These are phyloP conservation scores for Ailurus styani DNA, from an alignment of 2,113 vertebrate species.

Conservation along the genomic window DNA sequence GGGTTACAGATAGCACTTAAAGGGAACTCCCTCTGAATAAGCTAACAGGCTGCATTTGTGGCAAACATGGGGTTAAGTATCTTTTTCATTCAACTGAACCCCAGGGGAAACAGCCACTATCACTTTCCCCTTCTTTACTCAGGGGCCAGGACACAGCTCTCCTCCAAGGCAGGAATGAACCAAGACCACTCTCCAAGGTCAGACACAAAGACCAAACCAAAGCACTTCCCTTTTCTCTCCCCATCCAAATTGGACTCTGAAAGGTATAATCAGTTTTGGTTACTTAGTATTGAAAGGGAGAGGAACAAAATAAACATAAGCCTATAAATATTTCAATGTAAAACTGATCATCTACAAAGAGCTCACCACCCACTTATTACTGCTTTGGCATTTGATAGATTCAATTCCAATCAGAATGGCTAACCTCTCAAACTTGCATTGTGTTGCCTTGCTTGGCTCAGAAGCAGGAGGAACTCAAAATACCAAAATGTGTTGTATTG, in stretches of 20 bases:
- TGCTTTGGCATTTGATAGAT: constrained; percentile 8
- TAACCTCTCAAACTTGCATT: constrained; percentile 66
- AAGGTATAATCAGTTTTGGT: constrained; percentile 29
- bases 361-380: neutral
- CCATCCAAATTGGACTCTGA: constrained; percentile 20
- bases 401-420: constrained; percentile 10
- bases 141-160: neutral
- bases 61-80: constrained; percentile 54
- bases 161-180: constrained; percentile 6
- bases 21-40: constrained; percentile 24
- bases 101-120: constrained; percentile 4
- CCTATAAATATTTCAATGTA: neutral
- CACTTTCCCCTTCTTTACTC: neutral
- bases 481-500: neutral
- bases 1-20: constrained; percentile 44
- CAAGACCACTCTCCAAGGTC: constrained; percentile 2
- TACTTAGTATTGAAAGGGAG: constrained; percentile 47
- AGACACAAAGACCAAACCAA: neutral
- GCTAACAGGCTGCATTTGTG: neutral
- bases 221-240: neutral
- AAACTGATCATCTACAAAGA: constrained; percentile 2
- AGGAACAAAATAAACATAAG: constrained; percentile 32
- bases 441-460: constrained; percentile 49
- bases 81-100: constrained; percentile 21
- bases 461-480: constrained; percentile 16